Evolutionary conservation across 37 sponge, comb jelly and placozoan species (phyloP).

Genomic region (Cladorhizidae sp.): DNA sequence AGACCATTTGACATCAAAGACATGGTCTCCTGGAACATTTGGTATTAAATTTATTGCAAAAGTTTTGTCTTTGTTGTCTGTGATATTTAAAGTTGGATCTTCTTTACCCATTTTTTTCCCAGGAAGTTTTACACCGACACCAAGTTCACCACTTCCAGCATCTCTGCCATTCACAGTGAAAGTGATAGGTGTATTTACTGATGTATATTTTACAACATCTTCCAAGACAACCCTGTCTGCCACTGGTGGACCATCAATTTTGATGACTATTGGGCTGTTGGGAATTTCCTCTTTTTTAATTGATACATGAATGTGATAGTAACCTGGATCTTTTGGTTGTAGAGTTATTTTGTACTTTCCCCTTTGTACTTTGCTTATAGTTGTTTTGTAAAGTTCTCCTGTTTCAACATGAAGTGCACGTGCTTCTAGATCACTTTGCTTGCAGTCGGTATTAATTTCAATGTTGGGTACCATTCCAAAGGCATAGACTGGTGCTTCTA

Average conservation of each 20-base stretch:
- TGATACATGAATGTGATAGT: slow-evolving; percentile 43
- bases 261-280: slow-evolving; percentile 69
- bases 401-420: slow-evolving; percentile 37
- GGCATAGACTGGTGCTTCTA: neutral
- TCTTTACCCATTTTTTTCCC: neutral
- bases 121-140: slow-evolving; percentile 6
- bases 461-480: slow-evolving; percentile 28
- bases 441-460: slow-evolving; percentile 25
- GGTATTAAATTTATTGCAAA: slow-evolving; percentile 9
- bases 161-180: slow-evolving; percentile 48
- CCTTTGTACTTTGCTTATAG: slow-evolving; percentile 25
- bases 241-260: slow-evolving; percentile 41
- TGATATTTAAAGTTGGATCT: slow-evolving; percentile 2
- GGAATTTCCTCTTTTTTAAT: slow-evolving; percentile 34
- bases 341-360: slow-evolving; percentile 25
- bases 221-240: slow-evolving; percentile 17
- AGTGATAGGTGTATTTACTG: slow-evolving; percentile 16
- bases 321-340: slow-evolving; percentile 36
- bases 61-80: slow-evolving; percentile 50
- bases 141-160: slow-evolving; percentile 48
- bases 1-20: slow-evolving; percentile 41
- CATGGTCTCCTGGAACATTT: slow-evolving; percentile 40
- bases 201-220: neutral
- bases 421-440: slow-evolving; percentile 31
- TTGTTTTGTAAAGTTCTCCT: slow-evolving; percentile 32